Percentiles rank a stretch among this genome's conserved stretches.
phyloP scores from a whole-genome alignment of 1,140 invertebrate species.

The Halictus rubicundus region DNA sequence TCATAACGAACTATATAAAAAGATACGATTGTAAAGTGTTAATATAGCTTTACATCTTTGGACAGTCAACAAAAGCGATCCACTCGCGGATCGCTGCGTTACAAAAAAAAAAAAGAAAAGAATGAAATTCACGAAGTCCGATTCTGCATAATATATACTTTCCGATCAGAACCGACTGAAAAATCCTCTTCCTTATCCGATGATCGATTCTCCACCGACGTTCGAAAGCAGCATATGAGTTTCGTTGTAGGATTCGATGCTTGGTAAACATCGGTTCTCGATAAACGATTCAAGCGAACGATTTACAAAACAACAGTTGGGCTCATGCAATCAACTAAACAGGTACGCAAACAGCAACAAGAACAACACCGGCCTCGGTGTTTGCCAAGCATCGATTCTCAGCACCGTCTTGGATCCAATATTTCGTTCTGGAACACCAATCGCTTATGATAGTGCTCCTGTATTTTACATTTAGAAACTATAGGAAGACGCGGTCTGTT shows the following conservation, averaged over 20 bases:
- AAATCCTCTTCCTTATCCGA: too few relatives aligned
- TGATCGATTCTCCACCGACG: slow-evolving; percentile 23
- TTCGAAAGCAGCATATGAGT: slow-evolving; percentile 3
- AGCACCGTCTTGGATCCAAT: slow-evolving; percentile 3
- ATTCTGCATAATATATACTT: not conserved
- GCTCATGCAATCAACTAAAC: slow-evolving; percentile 17
- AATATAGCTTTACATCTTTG: slow-evolving; percentile 72
- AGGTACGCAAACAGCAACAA: slow-evolving; percentile 47
- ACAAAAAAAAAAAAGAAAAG: slow-evolving; percentile 16
- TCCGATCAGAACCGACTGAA: too few relatives aligned
- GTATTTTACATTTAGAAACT: too few relatives aligned
- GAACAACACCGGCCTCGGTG: slow-evolving; percentile 16
- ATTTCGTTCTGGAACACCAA: slow-evolving; percentile 9
- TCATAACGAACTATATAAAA: slow-evolving; percentile 62
- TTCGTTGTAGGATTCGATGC: not conserved
- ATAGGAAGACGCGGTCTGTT: too few relatives aligned
- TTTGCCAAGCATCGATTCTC: slow-evolving; percentile 16
- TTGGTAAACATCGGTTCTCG: slow-evolving; percentile 9
- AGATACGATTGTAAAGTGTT: slow-evolving; percentile 52
- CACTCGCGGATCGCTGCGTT: not conserved
- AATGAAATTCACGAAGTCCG: slow-evolving; percentile 6
- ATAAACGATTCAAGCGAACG: slow-evolving; percentile 18
- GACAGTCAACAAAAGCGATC: slow-evolving; percentile 70
- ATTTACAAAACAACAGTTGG: slow-evolving; percentile 8
- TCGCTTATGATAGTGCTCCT: too few relatives aligned